Percentiles rank a stretch among this genome's conserved stretches.
phyloP scores from a whole-genome alignment of 2,113 vertebrate species.

The Stictonetta naevosa region DNA sequence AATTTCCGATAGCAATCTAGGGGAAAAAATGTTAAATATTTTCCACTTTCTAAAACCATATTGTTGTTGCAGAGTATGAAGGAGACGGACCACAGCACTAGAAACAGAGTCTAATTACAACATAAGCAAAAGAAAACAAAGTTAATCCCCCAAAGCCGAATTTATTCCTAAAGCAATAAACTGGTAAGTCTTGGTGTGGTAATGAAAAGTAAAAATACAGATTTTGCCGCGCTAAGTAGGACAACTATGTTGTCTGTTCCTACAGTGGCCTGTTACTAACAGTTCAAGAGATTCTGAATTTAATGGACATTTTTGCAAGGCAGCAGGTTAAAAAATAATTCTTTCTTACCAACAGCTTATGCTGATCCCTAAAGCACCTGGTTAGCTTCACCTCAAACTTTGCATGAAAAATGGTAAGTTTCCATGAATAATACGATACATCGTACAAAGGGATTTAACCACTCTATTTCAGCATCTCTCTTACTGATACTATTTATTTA shows the following conservation, averaged over 20 bases:
- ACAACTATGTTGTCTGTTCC: not conserved
- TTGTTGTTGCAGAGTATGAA: constrained; percentile 9
- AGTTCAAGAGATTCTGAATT: not conserved
- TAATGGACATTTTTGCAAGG: not conserved
- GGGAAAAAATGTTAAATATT: constrained; percentile 47
- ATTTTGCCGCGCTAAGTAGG: not conserved
- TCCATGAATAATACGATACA: not conserved
- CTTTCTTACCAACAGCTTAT: not conserved
- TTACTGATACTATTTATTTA: not conserved
- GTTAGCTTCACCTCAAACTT: not conserved
- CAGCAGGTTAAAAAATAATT: not conserved
- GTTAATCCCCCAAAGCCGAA: not conserved
- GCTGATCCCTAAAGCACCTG: not conserved
- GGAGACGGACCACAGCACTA: constrained; percentile 1
- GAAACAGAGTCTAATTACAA: constrained; percentile 29
- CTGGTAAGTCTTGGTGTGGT: not conserved
- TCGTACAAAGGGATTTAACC: not conserved
- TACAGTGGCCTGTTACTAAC: not conserved
- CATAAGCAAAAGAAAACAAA: constrained; percentile 21
- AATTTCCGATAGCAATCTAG: constrained; percentile 47
- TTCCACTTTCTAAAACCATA: constrained; percentile 28
- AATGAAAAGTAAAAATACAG: not conserved
- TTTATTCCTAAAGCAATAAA: constrained; percentile 4
- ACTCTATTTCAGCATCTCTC: not conserved
- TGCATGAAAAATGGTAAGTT: not conserved